Base-by-base conservation (phyloP, 2,113 vertebrate species). In the Ibidorhyncha struthersii region DNA sequence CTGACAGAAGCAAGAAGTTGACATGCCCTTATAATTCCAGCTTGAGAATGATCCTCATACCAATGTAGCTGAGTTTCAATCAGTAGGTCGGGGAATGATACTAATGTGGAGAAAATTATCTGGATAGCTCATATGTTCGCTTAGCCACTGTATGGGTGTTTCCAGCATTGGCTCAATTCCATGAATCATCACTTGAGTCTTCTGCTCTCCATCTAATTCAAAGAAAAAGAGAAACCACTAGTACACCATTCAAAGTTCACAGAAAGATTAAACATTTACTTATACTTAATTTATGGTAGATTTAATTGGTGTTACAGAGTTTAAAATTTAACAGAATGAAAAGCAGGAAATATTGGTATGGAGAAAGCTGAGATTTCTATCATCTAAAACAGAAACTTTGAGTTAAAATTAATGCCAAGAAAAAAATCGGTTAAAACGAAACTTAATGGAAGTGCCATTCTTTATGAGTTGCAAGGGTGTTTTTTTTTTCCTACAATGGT, bases 101-200 rank as follows among this genome's bases (percentile, higher is more conserved):
- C 99, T 99, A 98, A 99, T 99, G 98, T 99, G 99, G 89, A 99
- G 99, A 97, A 99, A 99, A 98, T 99, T 99, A 98, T 99, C 99
- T 2, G 99, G 99, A 97, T 99, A 99, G 98, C 99, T 99, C 97
- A 99, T 99, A 97, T 99, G 99, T 96, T 99, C 99, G 6, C 99
- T 99, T 92, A 99, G 98, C 99, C 99, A 99, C 96, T 99, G 99
- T 71, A 99, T 58, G 83, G 99, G 99, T 22, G 99, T 99, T 98
- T 99, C 99, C 98, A 99, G 97, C 98, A 99, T 98, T 20, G 99
- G 99, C 81, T 99, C 99, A 78, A 99, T 99, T 72, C 99, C 99
- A 85, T 99, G 99, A 97, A 99, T 99, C 98, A 99, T 98, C 89
- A 99, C 99, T 98, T 99, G 99, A 97, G 98, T 99, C 96, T 98